A percentile compares a stretch with the other conserved stretches of the same genome.
These are phyloP conservation scores for Poecilia latipinna DNA, from an alignment of 2,113 vertebrate genomes.

Conservation along the genomic window DNA sequence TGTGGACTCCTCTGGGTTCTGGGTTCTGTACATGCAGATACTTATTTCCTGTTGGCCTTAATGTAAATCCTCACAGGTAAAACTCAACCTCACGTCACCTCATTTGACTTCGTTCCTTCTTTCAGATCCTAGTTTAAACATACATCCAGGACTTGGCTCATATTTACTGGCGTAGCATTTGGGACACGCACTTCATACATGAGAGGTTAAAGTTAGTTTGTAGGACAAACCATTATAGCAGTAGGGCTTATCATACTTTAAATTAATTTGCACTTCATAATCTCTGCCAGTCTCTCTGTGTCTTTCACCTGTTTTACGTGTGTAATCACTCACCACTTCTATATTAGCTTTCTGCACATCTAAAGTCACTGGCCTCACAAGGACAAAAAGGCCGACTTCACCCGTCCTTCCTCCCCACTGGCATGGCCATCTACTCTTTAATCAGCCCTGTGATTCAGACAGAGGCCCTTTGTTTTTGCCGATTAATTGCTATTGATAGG, in stretches of 20 bases:
- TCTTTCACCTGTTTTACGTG: constrained; percentile 11
- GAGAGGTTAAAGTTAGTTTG: neutral
- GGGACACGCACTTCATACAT: neutral
- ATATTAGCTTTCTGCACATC: constrained; percentile 25
- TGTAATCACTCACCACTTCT: constrained; percentile 40
- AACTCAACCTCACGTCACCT: too few species aligned
- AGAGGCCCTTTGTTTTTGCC: neutral
- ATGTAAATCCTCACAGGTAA: neutral
- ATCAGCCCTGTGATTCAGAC: neutral
- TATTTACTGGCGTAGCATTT: neutral
- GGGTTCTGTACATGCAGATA: neutral
- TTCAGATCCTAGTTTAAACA: too few species aligned
- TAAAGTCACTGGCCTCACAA: constrained; percentile 15
- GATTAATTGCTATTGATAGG: neutral
- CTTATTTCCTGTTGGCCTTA: neutral
- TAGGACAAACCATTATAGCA: neutral
- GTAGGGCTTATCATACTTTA: neutral
- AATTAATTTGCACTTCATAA: constrained; percentile 28
- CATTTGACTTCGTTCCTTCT: too few species aligned
- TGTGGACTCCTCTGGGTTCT: neutral
- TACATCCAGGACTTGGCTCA: neutral
- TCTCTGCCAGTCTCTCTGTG: neutral
- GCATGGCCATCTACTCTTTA: neutral
- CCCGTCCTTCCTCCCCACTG: neutral
- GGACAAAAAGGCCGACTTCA: constrained; percentile 27